Base-by-base conservation (phyloP, 2,888 invertebrate genomes). In the Thera britannica region DNA sequence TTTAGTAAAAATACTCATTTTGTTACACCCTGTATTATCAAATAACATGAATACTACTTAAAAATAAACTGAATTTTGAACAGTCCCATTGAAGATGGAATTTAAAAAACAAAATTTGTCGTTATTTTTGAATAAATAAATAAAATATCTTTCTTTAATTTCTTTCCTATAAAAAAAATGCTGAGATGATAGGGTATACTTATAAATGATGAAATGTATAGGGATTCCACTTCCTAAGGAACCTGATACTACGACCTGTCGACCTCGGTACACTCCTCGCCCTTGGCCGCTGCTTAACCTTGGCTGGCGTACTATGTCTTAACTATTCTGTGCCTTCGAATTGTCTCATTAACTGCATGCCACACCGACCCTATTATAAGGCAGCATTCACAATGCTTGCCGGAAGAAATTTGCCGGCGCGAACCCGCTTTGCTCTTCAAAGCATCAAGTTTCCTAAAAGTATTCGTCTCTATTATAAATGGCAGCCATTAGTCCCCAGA, bases 311-410 rank as follows among this genome's bases (percentile, higher is more conserved):
- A 60, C 49, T 36, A 5, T 55, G 34, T 48, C 12, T 38, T 61
- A 46, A 4, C 44, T 54, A 67, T 66, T 62, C 62, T 68, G 56
- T 62, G 55, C 60, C 59, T 62, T 68, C 12, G 54, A 65, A 70
- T 71, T 68, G 70, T 75, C 72, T 72, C 62, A 71, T 73, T 72
- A 71, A 36, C 58, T 68, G 66, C 75, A 71, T 72, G 64, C 73
- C 72, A 52, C 54, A 49, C 58, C 23, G 48, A 60, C 11, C 46
- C 52, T 62, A 49, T 66, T 46, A 67, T 71, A 68, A 68, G 46
- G 6, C 48, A 35, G 48, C 36, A 35, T 48, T 58, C n/a, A 35
- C 58, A 48, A 48, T 41, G 41, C 36, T 55, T 52, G 34, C 51
- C 12, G 54, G 35, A 35, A 35, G 55, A 36, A 3, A 12, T 54